These are phyloP conservation scores for Campoplex capitator DNA, from an alignment of 2,888 invertebrate genomes.

Conservation along the genomic window DNA sequence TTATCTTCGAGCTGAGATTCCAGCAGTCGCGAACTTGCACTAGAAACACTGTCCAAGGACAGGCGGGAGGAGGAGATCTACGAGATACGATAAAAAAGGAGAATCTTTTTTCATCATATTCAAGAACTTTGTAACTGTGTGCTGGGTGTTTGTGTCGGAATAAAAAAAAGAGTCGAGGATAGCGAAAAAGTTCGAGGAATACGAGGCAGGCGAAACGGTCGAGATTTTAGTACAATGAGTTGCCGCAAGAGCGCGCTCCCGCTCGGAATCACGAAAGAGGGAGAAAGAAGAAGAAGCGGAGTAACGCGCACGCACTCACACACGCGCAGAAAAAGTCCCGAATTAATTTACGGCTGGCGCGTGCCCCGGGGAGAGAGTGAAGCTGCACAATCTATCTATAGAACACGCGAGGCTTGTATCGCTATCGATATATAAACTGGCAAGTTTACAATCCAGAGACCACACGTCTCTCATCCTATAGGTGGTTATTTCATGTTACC, in stretches of 20 bases:
- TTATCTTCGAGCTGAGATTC: slow-evolving; percentile 51
- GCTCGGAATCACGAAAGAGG: not conserved
- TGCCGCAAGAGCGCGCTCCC: not conserved
- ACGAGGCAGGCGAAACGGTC: not conserved
- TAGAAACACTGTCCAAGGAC: slow-evolving; percentile 24
- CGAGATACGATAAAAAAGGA: not conserved
- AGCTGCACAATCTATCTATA: slow-evolving; percentile 75
- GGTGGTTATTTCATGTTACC: slow-evolving; percentile 43
- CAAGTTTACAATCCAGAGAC: slow-evolving; percentile 47
- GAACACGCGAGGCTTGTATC: slow-evolving; percentile 59
- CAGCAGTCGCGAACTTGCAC: slow-evolving; percentile 43
- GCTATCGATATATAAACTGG: slow-evolving; percentile 54
- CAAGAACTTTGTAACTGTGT: not conserved
- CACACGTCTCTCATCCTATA: slow-evolving; percentile 34
- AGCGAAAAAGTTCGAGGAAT: slow-evolving; percentile 1
- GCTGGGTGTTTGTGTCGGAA: not conserved
- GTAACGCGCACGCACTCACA: slow-evolving; percentile 28
- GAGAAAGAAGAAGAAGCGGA: not conserved
- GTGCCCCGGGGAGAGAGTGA: slow-evolving; percentile 76
- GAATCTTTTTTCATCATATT: not conserved
- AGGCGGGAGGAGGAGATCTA: not conserved
- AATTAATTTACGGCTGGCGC: slow-evolving; percentile 82
- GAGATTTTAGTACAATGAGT: not conserved
- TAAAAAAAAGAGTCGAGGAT: not conserved
- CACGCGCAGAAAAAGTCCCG: slow-evolving; percentile 58